Evolutionary conservation across 1,140 invertebrate genomes (phyloP).

Genomic region (Danaus plexippus): DNA sequence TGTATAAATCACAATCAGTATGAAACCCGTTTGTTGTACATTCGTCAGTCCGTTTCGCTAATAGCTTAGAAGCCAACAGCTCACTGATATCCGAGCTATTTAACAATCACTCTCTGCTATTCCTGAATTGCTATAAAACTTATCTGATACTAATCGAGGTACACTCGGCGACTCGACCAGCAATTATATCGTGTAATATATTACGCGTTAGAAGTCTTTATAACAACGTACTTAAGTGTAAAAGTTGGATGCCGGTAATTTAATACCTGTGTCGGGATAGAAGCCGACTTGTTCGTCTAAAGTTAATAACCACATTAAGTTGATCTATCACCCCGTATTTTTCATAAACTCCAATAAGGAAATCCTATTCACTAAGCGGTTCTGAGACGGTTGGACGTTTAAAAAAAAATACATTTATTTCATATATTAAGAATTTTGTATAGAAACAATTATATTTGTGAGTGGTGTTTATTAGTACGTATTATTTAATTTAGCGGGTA

Average conservation of each 20-base stretch:
- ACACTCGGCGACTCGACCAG: slow-evolving; percentile 5
- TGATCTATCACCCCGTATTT: slow-evolving; percentile 25
- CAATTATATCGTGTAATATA: slow-evolving; percentile 3
- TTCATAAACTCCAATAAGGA: slow-evolving; percentile 17
- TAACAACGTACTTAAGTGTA: not conserved
- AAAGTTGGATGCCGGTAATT: not conserved
- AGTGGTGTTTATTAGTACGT: no score
- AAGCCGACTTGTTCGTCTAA: slow-evolving; percentile 13
- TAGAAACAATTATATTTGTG: no score
- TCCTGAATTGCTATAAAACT: slow-evolving; percentile 22
- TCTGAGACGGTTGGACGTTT: slow-evolving; percentile 17
- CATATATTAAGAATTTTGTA: no score
- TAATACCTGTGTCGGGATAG: slow-evolving; percentile 7
- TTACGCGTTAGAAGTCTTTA: not conserved
- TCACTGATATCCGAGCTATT: slow-evolving; percentile 22
- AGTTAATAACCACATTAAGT: slow-evolving; percentile 27
- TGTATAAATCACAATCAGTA: slow-evolving; percentile 18
- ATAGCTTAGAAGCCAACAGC: slow-evolving; percentile 20
- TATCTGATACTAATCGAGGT: slow-evolving; percentile 17
- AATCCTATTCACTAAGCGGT: slow-evolving; percentile 17
- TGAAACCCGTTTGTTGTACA: slow-evolving; percentile 17
- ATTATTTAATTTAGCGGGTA: no score
- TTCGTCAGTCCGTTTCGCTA: slow-evolving; percentile 26
- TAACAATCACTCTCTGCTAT: slow-evolving; percentile 25
- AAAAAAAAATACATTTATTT: no score